Evolutionary conservation across 2,888 invertebrate genomes (phyloP).

Genomic region (Heliconius hortense): DNA sequence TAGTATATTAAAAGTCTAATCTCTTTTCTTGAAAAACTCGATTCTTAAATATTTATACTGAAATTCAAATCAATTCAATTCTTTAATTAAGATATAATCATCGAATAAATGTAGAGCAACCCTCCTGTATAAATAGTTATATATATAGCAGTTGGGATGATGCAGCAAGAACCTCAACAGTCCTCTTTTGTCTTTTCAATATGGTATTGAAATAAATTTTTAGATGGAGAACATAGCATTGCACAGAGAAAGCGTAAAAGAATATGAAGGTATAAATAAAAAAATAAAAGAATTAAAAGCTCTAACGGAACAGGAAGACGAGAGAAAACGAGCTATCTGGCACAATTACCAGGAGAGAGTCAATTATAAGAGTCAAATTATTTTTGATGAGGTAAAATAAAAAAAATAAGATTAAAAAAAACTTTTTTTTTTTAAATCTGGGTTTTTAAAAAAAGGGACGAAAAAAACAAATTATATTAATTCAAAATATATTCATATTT

Average conservation of each 20-base stretch:
- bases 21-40: too few relatives aligned
- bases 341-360: constrained; percentile 50
- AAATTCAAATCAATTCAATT: too few relatives aligned
- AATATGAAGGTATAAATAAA: constrained; percentile 47
- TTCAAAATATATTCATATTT: constrained; percentile 20
- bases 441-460: too few relatives aligned
- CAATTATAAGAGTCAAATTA: constrained; percentile 47
- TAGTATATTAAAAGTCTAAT: too few relatives aligned
- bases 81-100: too few relatives aligned
- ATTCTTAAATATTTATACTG: too few relatives aligned
- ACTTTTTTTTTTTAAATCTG: too few relatives aligned
- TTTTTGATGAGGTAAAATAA: constrained; percentile 49
- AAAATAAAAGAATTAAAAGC: constrained; percentile 44
- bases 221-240: constrained; percentile 19
- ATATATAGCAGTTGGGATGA: too few relatives aligned
- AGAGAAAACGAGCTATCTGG: constrained; percentile 48
- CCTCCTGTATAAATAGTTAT: too few relatives aligned
- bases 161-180: background rate
- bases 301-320: constrained; percentile 46
- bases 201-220: background rate
- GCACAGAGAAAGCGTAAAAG: constrained; percentile 46
- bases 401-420: too few relatives aligned
- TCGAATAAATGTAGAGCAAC: too few relatives aligned
- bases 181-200: background rate
- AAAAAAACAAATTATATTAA: background rate